phyloP scores from a whole-genome alignment of 2,113 vertebrate genomes.

The Ceyx cyanopectus region DNA sequence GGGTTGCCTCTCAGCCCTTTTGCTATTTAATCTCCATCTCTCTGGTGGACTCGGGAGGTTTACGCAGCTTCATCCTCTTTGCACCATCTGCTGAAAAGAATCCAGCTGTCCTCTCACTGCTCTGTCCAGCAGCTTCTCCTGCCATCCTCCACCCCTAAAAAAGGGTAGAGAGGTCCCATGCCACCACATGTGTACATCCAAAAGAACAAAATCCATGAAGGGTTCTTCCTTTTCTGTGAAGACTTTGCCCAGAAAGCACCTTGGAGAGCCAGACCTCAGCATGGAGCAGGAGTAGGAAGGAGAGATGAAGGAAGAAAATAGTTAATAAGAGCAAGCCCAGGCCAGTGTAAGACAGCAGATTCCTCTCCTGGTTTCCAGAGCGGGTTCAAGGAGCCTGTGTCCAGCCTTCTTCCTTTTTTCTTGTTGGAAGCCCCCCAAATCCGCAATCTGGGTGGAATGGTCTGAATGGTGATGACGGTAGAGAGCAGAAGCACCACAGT shows the following conservation, averaged over 20 bases:
- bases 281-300: background rate
- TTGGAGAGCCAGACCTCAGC: background rate
- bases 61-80: conserved; percentile 48
- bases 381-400: background rate
- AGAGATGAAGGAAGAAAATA: background rate
- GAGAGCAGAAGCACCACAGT: background rate
- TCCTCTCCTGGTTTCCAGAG: background rate
- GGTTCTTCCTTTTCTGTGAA: background rate
- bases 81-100: conserved; percentile 58
- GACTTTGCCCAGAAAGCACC: background rate
- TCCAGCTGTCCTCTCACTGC: background rate
- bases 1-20: conserved; percentile 41
- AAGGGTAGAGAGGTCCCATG: background rate
- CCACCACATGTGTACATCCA: fast-evolving
- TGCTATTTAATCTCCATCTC: conserved; percentile 62
- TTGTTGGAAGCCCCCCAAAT: background rate
- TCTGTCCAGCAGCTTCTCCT: background rate
- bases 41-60: conserved; percentile 45
- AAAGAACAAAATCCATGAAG: background rate
- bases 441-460: background rate
- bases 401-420: background rate
- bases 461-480: background rate
- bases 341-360: background rate
- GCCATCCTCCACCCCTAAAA: background rate
- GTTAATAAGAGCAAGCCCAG: background rate